A percentile compares a stretch with the other conserved stretches of the same genome.
These are phyloP conservation scores for Actinemys pallida DNA, from an alignment of 2,113 vertebrate species.

Conservation along the genomic window DNA sequence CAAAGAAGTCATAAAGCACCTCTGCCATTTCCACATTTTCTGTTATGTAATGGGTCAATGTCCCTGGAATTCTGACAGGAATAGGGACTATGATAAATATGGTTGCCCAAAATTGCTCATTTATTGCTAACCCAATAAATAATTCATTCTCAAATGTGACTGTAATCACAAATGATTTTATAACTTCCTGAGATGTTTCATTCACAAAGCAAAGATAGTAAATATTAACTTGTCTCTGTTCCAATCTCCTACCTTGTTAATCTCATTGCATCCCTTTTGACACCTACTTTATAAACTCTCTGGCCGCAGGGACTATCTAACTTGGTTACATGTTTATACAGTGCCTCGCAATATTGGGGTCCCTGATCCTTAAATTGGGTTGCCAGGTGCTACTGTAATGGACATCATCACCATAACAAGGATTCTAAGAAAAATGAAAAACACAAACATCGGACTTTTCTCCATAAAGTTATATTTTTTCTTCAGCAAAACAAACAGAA, in stretches of 20 bases:
- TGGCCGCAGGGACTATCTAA: not conserved
- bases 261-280: not conserved
- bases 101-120: not conserved
- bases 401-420: not conserved
- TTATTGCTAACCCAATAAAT: not conserved
- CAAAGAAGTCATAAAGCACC: no score
- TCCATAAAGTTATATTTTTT: not conserved
- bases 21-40: no score
- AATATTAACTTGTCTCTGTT: not conserved
- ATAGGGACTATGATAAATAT: not conserved
- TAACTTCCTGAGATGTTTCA: not conserved
- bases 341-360: not conserved
- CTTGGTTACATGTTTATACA: fast-evolving
- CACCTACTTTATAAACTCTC: not conserved
- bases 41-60: not conserved
- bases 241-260: not conserved
- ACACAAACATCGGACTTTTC: not conserved
- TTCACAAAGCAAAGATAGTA: not conserved
- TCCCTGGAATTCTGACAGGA: fast-evolving
- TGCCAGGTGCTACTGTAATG: not conserved
- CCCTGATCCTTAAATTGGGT: fast-evolving
- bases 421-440: not conserved
- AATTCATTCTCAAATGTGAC: not conserved
- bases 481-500: not conserved
- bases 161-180: not conserved